Conservation (phyloP, 2,888 invertebrate species). For the Zygothrica quintamaculata region DNA sequence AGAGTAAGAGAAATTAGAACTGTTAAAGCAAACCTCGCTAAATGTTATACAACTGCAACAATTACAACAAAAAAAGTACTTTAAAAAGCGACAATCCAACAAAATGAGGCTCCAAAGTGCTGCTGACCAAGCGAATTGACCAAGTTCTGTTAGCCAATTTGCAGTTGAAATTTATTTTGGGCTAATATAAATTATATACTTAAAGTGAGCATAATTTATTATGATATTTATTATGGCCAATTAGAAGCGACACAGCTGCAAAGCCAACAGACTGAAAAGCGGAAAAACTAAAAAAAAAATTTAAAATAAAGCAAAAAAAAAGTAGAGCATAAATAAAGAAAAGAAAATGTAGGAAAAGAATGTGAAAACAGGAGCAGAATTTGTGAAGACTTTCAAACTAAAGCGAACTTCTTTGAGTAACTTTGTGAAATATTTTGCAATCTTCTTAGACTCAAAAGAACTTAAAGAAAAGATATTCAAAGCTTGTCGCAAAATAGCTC, state of each 20-base stretch:
- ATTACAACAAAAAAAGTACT: slow-evolving; percentile 28
- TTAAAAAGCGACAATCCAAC: slow-evolving; percentile 22
- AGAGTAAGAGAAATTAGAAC: neutral
- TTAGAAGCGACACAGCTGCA: slow-evolving; percentile 59
- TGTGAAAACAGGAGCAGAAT: slow-evolving; percentile 27
- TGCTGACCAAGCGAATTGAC: slow-evolving; percentile 17
- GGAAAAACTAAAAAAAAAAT: slow-evolving; percentile 13
- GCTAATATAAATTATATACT: slow-evolving; percentile 44
- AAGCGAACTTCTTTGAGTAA: neutral
- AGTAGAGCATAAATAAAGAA: slow-evolving; percentile 18
- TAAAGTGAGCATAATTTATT: slow-evolving; percentile 52
- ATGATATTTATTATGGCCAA: slow-evolving; percentile 64
- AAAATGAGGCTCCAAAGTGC: slow-evolving; percentile 26
- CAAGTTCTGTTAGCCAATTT: slow-evolving; percentile 25
- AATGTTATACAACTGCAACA: slow-evolving; percentile 4
- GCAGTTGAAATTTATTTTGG: slow-evolving; percentile 31
- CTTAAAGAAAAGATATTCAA: slow-evolving; percentile 4
- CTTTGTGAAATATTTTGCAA: neutral
- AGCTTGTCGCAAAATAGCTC: too few relatives aligned
- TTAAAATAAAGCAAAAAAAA: slow-evolving; percentile 11
- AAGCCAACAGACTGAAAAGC: slow-evolving; percentile 14
- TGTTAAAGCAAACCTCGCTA: slow-evolving; percentile 4
- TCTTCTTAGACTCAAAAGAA: neutral
- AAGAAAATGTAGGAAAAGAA: slow-evolving; percentile 50
- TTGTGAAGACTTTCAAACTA: neutral